Evolutionary conservation across 2,797 vertebrate genomes (phyloP).

Genomic region (Ptychobarbus kaznakovi): DNA sequence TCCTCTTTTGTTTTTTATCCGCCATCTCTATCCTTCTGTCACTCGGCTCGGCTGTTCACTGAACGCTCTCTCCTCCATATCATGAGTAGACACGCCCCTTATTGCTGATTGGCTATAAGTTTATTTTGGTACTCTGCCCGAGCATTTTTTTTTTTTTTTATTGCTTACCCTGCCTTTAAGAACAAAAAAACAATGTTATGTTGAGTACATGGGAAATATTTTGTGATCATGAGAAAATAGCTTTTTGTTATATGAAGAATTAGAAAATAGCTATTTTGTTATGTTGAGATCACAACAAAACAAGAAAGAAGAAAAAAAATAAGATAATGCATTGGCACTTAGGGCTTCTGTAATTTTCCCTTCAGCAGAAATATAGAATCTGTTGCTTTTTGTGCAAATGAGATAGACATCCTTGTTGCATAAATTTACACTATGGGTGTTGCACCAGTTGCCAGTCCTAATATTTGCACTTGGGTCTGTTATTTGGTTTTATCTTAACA

Average conservation of each 20-base stretch:
- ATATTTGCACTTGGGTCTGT: background rate
- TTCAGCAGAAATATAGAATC: background rate
- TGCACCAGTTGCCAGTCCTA: background rate
- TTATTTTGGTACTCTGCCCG: too few species aligned
- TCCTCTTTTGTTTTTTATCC: too few species aligned
- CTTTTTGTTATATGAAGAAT: background rate
- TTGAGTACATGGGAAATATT: background rate
- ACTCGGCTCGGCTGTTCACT: too few species aligned
- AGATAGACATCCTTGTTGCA: background rate
- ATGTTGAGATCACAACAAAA: background rate
- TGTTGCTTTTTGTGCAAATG: background rate
- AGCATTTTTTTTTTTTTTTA: too few species aligned
- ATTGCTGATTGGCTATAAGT: too few species aligned
- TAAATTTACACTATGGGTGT: background rate
- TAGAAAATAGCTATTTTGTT: background rate
- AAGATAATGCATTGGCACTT: background rate
- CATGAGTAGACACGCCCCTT: too few species aligned
- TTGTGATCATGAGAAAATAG: background rate
- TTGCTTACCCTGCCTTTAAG: too few species aligned
- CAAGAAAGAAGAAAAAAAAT: background rate
- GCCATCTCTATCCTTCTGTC: too few species aligned
- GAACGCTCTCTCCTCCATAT: too few species aligned
- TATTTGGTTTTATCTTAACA: background rate
- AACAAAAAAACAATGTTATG: background rate
- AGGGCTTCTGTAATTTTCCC: background rate